phyloP scores from a whole-genome alignment of 1,140 invertebrate genomes.

The Cydia fagiglandana region DNA sequence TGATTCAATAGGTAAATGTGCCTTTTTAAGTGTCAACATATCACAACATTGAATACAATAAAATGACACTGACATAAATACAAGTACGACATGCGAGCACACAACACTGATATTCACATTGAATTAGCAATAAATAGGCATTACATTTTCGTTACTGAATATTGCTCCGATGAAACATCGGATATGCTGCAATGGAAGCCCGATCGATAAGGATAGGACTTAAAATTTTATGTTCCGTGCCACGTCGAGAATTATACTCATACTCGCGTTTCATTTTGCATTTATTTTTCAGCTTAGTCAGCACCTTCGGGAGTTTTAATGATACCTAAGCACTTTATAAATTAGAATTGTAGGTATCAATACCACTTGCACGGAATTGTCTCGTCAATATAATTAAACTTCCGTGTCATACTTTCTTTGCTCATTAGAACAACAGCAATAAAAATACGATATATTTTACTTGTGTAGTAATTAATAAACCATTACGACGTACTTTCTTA shows the following conservation, averaged over 20 bases:
- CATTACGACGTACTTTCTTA: too few species aligned
- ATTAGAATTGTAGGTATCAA: not conserved
- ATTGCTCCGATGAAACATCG: not conserved
- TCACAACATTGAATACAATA: too few species aligned
- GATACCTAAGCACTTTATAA: not conserved
- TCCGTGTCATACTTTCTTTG: too few species aligned
- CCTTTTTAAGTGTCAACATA: too few species aligned
- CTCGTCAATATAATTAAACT: too few species aligned
- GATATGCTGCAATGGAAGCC: not conserved
- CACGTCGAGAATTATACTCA: not conserved
- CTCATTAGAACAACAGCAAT: too few species aligned
- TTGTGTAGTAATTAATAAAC: too few species aligned
- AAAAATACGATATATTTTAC: too few species aligned
- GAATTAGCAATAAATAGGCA: not conserved
- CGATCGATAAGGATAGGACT: not conserved
- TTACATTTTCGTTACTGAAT: not conserved
- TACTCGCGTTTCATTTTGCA: not conserved
- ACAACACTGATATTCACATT: not conserved
- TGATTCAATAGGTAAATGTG: too few species aligned
- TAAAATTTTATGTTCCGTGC: conserved; percentile 11
- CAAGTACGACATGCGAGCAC: not conserved
- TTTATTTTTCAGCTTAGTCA: not conserved
- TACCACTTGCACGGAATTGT: too few species aligned
- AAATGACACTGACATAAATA: too few species aligned
- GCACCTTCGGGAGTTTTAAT: not conserved